Percentiles rank a stretch among this genome's conserved stretches.
Evolutionary conservation across 1,140 invertebrate genomes (phyloP).

Genomic region (Drosophila gunungcola): DNA sequence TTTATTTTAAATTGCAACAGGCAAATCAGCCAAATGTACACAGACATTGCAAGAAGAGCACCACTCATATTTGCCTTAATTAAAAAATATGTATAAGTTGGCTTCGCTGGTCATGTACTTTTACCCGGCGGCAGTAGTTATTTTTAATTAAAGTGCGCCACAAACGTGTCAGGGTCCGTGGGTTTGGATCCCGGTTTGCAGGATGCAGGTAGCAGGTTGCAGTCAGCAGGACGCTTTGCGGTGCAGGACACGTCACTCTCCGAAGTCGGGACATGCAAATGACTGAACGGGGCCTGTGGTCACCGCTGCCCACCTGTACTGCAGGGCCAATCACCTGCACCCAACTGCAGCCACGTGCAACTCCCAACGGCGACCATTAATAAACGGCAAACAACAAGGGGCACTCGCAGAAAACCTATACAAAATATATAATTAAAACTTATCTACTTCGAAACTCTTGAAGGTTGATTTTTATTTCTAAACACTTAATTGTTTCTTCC

Average conservation of each 20-base stretch:
- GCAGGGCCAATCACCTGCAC: background rate
- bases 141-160: constrained; percentile 75
- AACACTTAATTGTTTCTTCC: no score
- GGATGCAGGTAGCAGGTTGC: constrained; percentile 7
- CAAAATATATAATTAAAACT: background rate
- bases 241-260: constrained; percentile 42
- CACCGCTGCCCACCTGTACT: constrained; percentile 14
- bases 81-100: constrained; percentile 52
- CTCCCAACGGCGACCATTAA: constrained; percentile 51
- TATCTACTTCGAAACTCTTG: no score
- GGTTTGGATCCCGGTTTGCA: background rate
- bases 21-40: constrained; percentile 10
- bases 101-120: constrained; percentile 3
- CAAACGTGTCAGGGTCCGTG: constrained; percentile 37
- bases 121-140: constrained; percentile 44
- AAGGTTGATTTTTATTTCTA: no score
- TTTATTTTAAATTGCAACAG: constrained; percentile 40
- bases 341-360: constrained; percentile 18
- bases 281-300: constrained; percentile 35
- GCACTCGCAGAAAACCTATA: constrained; percentile 5
- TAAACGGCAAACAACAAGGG: constrained; percentile 32
- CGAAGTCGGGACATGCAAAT: constrained; percentile 60
- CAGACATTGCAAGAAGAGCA: background rate
- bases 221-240: constrained; percentile 13
- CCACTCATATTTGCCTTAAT: constrained; percentile 66